phyloP scores from a whole-genome alignment of 2,113 vertebrate species.

The Pteropus alecto region DNA sequence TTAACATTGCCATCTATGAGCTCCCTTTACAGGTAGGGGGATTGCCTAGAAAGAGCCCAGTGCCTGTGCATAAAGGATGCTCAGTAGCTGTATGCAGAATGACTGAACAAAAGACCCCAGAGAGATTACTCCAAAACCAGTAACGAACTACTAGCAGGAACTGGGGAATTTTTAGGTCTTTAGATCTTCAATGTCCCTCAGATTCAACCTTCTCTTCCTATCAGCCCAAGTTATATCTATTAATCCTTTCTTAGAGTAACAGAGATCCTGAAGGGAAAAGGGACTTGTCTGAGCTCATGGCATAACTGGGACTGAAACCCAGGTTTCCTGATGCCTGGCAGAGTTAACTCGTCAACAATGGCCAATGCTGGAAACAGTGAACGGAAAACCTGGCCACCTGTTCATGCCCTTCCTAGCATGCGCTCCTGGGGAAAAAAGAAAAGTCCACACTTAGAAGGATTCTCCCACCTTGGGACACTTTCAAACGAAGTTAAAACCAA shows the following conservation, averaged over 20 bases:
- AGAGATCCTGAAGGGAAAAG: neutral
- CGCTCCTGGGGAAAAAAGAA: neutral
- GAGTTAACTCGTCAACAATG: neutral
- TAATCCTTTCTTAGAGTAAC: neutral
- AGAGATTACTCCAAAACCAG: neutral
- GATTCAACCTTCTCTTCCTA: neutral
- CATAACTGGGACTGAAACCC: neutral
- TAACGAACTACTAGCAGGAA: neutral
- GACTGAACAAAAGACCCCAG: neutral
- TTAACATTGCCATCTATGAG: neutral
- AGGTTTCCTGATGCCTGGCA: neutral
- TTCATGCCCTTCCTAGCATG: neutral
- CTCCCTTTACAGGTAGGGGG: neutral
- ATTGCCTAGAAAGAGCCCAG: neutral
- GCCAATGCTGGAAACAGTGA: neutral
- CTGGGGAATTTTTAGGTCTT: neutral
- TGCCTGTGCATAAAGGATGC: neutral
- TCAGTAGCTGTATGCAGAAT: neutral
- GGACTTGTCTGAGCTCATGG: neutral
- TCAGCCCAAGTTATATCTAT: neutral
- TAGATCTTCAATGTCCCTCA: neutral
- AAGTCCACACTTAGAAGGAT: neutral
- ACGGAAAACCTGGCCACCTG: neutral
- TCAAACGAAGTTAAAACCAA: conserved; percentile 57
- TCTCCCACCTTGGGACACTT: conserved; percentile 56